phyloP scores from a whole-genome alignment of 2,888 invertebrate genomes.

The Sceliomorpha sp. region DNA sequence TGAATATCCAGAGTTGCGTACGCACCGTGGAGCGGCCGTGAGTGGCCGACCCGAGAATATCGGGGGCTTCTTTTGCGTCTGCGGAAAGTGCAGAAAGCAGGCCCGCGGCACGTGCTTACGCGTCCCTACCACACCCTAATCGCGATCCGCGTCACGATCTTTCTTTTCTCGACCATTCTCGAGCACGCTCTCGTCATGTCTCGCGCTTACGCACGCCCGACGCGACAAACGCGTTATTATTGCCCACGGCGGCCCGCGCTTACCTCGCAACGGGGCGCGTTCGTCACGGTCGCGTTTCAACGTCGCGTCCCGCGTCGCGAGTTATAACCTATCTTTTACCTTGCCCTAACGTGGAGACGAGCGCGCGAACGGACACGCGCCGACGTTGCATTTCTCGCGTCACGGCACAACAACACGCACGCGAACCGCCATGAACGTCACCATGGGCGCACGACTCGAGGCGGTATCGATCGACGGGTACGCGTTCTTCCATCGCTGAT shows the following conservation, averaged over 20 bases:
- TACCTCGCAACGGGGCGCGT: neutral
- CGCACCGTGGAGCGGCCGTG: no score
- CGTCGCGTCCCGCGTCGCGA: constrained; percentile 20
- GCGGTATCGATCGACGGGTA: constrained; percentile 74
- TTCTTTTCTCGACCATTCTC: neutral
- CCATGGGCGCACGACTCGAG: constrained; percentile 67
- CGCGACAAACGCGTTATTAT: no score
- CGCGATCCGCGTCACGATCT: constrained; percentile 7
- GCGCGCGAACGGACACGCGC: constrained; percentile 63
- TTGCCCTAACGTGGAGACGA: constrained; percentile 56
- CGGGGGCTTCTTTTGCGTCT: constrained; percentile 69
- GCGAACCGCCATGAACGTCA: constrained; percentile 68
- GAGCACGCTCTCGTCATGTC: no score
- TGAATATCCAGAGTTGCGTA: no score
- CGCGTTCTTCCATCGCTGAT: constrained; percentile 66
- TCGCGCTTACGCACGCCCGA: neutral
- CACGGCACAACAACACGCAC: constrained; percentile 68
- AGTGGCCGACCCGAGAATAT: constrained; percentile 68
- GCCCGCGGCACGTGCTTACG: constrained; percentile 59
- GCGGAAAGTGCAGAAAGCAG: constrained; percentile 64
- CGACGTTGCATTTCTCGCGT: constrained; percentile 50
- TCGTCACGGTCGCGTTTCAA: constrained; percentile 51
- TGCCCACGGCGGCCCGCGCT: no score
- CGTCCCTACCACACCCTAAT: constrained; percentile 45
- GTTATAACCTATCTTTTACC: constrained; percentile 22